phyloP scores from a whole-genome alignment of 1,140 invertebrate genomes.

The Lucilia sericata region DNA sequence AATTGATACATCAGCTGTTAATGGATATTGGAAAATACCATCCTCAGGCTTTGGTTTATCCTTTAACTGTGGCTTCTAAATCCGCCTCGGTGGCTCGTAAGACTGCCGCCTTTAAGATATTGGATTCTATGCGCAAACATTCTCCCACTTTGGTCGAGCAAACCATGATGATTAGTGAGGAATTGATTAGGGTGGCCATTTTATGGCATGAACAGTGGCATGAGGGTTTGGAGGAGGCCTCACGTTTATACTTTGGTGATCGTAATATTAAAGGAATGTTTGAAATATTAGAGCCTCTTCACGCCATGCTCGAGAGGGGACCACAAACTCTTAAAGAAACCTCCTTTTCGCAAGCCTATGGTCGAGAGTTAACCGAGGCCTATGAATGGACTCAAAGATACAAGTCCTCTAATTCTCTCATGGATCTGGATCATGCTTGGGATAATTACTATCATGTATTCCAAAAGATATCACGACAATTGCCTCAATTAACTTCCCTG shows the following conservation, averaged over 20 bases:
- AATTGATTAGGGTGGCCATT: conserved; percentile 97
- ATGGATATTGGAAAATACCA: conserved; percentile 94
- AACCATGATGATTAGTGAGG: conserved; percentile 94
- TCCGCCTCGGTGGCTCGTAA: conserved; percentile 88
- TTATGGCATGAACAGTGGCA: conserved; percentile 99
- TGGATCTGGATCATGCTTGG: conserved; percentile 98
- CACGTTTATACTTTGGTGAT: conserved; percentile 95
- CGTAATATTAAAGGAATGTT: conserved; percentile 96
- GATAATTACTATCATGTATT: conserved; percentile 99
- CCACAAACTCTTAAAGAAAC: conserved; percentile 97
- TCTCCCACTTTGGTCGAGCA: conserved; percentile 92
- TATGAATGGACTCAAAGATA: conserved; percentile 94
- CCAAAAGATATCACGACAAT: conserved; percentile 91
- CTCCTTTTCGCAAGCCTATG: conserved; percentile 96
- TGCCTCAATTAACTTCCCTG: conserved; percentile 88
- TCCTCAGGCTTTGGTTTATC: conserved; percentile 95
- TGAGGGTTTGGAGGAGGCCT: conserved; percentile 98
- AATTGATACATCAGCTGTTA: conserved; percentile 92
- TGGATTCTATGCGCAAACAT: conserved; percentile 96
- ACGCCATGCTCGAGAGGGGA: conserved; percentile 92
- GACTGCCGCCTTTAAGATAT: conserved; percentile 93
- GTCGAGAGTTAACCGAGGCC: conserved; percentile 92
- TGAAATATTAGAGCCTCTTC: conserved; percentile 92
- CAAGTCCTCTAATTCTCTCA: conserved; percentile 84
- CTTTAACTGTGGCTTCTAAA: conserved; percentile 96